These are phyloP conservation scores for Cottoperca gobio DNA, from an alignment of 2,797 vertebrate species.

Conservation along the genomic window DNA sequence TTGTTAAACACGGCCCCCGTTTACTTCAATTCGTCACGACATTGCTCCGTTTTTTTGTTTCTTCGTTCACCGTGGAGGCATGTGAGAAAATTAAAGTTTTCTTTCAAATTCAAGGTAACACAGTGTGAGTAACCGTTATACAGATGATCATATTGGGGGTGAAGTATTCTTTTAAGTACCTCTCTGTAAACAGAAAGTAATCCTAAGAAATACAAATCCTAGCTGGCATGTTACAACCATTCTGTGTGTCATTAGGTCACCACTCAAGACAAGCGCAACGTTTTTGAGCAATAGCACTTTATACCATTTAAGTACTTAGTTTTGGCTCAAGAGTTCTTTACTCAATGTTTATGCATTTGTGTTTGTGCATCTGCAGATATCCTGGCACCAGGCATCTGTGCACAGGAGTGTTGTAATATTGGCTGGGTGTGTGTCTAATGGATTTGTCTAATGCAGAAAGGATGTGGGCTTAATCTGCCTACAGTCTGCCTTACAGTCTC, in stretches of 20 bases:
- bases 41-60: too few species aligned
- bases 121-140: too few species aligned
- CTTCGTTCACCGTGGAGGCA: too few species aligned
- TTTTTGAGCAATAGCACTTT: neutral
- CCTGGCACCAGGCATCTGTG: slow-evolving; percentile 16
- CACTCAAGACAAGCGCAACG: neutral
- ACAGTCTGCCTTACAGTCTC: slow-evolving; percentile 33
- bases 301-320: slow-evolving; percentile 12
- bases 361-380: slow-evolving; percentile 6
- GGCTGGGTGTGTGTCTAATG: slow-evolving; percentile 60
- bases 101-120: too few species aligned
- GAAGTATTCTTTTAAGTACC: neutral
- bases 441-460: slow-evolving; percentile 64
- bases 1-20: too few species aligned
- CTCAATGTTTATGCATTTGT: slow-evolving; percentile 22
- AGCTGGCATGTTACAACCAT: neutral
- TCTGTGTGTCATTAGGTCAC: neutral
- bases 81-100: too few species aligned
- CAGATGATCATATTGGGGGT: too few species aligned
- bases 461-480: slow-evolving; percentile 55
- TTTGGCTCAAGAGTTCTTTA: slow-evolving; percentile 7
- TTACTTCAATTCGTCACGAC: too few species aligned
- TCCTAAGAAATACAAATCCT: neutral
- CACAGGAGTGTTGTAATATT: slow-evolving; percentile 21
- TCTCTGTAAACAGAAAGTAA: slow-evolving; percentile 39